Percentiles rank a stretch among this genome's conserved stretches.
Conservation (phyloP, 2,113 vertebrate species). For the Cyphomyrus plagiostoma region DNA sequence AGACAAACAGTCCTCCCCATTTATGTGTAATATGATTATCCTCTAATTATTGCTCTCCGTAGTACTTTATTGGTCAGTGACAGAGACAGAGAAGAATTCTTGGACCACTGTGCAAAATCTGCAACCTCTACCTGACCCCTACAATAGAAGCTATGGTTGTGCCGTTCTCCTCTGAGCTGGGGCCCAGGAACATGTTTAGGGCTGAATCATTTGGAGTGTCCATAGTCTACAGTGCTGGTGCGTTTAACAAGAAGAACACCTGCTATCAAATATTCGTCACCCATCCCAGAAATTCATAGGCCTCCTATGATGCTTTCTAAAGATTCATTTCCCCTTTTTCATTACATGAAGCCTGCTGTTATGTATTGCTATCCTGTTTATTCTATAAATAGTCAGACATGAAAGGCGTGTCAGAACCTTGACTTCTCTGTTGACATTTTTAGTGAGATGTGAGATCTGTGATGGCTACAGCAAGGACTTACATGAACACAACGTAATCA, state of each 20-base stretch:
- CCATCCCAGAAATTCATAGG: background rate
- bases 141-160: background rate
- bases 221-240: background rate
- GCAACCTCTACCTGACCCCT: background rate
- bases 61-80: background rate
- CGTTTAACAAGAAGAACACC: too few species aligned
- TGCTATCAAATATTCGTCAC: background rate
- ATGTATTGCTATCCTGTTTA: background rate
- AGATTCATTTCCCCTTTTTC: background rate
- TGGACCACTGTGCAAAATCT: background rate
- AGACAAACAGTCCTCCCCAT: background rate
- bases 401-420: background rate
- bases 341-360: background rate
- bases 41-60: background rate
- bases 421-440: background rate
- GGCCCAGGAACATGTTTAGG: background rate
- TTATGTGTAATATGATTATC: background rate
- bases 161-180: background rate
- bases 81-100: background rate
- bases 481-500: background rate
- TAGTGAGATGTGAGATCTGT: background rate
- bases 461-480: background rate
- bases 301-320: background rate
- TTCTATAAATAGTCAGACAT: background rate
- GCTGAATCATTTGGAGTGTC: background rate